These are phyloP conservation scores for Tokudaia muenninki DNA, from an alignment of 2,797 vertebrate species.

Conservation along the genomic window DNA sequence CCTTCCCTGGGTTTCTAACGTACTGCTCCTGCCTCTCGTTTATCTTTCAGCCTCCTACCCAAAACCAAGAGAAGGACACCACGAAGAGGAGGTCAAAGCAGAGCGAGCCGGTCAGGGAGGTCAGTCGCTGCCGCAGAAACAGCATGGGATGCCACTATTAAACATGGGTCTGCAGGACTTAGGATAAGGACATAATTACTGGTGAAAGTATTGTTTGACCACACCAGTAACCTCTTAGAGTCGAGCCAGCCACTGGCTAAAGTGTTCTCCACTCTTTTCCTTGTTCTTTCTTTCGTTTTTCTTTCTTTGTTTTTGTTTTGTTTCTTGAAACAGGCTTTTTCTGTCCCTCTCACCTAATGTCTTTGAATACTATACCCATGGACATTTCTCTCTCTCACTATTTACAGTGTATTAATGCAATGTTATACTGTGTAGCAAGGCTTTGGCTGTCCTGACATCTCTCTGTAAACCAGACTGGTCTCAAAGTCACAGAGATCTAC, in stretches of 20 bases:
- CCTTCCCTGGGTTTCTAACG: background rate
- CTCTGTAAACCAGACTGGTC: background rate
- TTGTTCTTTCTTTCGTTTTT: background rate
- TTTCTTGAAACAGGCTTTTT: background rate
- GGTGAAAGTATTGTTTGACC: background rate
- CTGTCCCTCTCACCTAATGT: background rate
- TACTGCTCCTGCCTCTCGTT: background rate
- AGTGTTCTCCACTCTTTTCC: background rate
- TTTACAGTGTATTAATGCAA: background rate
- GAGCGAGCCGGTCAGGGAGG: slow-evolving; percentile 42
- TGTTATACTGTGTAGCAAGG: background rate
- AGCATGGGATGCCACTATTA: background rate
- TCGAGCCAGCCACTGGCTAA: background rate
- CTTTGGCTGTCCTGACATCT: background rate
- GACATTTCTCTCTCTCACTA: background rate
- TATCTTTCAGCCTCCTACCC: slow-evolving; percentile 71
- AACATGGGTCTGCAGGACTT: background rate
- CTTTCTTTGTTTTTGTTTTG: background rate
- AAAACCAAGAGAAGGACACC: slow-evolving; percentile 61
- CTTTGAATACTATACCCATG: background rate
- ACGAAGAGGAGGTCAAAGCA: slow-evolving; percentile 52
- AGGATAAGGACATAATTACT: background rate
- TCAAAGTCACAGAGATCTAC: background rate
- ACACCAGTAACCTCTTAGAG: background rate
- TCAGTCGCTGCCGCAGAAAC: slow-evolving; percentile 64